A percentile compares a stretch with the other conserved stretches of the same genome.
Conservation (phyloP, 1,140 invertebrate species). For the Aphis gossypii region DNA sequence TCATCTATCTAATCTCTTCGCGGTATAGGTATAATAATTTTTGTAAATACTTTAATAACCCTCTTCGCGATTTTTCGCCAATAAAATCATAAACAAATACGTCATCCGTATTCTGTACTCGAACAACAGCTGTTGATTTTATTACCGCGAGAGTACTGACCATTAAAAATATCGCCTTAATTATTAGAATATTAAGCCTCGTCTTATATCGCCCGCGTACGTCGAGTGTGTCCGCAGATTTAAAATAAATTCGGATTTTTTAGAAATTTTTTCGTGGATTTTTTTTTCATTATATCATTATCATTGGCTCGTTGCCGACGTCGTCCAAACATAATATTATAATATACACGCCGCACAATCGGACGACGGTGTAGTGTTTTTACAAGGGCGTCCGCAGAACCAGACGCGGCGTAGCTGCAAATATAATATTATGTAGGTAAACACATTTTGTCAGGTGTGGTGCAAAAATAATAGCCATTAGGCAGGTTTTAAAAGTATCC, state of each 20-base stretch:
- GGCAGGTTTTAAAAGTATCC: background rate
- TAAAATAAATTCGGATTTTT: background rate
- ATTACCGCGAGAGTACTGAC: background rate
- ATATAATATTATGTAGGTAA: background rate
- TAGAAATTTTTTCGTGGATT: background rate
- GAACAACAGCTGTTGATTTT: background rate
- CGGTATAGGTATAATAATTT: background rate
- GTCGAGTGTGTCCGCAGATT: background rate
- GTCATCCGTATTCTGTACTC: background rate
- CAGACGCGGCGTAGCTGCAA: background rate
- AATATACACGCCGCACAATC: no score
- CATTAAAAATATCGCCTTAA: background rate
- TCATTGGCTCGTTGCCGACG: no score
- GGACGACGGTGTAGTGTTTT: background rate
- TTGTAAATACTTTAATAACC: constrained; percentile 13
- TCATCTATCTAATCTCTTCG: background rate
- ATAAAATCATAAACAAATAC: constrained; percentile 20
- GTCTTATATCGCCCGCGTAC: background rate
- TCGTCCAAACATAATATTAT: background rate
- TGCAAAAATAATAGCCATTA: constrained; percentile 2
- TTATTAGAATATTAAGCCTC: background rate
- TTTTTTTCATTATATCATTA: background rate
- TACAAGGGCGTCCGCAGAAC: background rate
- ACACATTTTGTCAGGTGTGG: background rate
- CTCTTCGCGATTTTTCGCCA: background rate